A percentile compares a stretch with the other conserved stretches of the same genome.
Conservation (phyloP, 1,140 invertebrate species). For the Hyles vespertilio region DNA sequence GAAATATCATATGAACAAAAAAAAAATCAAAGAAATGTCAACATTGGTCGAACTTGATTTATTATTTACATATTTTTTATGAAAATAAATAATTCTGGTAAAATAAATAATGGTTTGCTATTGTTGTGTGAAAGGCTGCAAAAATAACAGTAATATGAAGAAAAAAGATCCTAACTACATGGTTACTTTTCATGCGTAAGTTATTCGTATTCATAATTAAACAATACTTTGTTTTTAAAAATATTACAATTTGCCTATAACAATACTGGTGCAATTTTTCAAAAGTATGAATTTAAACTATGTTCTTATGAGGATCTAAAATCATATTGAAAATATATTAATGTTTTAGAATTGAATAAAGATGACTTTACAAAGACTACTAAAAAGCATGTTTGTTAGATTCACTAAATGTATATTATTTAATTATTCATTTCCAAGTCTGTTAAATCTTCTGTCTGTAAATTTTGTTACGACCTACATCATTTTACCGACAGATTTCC, state of each 20-base stretch:
- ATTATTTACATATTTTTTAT: too few relatives aligned
- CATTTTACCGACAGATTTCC: slow-evolving; percentile 18
- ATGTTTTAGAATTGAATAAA: too few relatives aligned
- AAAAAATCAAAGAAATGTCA: too few relatives aligned
- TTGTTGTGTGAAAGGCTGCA: slow-evolving; percentile 32
- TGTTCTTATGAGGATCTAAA: too few relatives aligned
- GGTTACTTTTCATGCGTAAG: slow-evolving; percentile 29
- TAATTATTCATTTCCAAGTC: neutral
- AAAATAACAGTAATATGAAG: slow-evolving; percentile 25
- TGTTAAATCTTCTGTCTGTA: too few relatives aligned
- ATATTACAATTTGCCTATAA: neutral
- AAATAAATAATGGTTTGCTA: slow-evolving; percentile 24
- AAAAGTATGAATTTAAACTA: neutral
- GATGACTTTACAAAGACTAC: too few relatives aligned
- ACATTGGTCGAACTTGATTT: too few relatives aligned
- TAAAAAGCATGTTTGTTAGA: neutral
- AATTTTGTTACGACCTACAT: too few relatives aligned
- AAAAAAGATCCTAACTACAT: slow-evolving; percentile 19
- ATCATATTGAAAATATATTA: too few relatives aligned
- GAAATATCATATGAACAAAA: too few relatives aligned
- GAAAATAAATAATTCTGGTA: neutral
- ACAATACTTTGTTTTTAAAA: slow-evolving; percentile 1
- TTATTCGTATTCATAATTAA: slow-evolving; percentile 5
- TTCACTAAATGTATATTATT: neutral
- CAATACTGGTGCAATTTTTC: too few relatives aligned